These are phyloP conservation scores for Syrrhaptes paradoxus DNA, from an alignment of 2,113 vertebrate species.

Conservation along the genomic window DNA sequence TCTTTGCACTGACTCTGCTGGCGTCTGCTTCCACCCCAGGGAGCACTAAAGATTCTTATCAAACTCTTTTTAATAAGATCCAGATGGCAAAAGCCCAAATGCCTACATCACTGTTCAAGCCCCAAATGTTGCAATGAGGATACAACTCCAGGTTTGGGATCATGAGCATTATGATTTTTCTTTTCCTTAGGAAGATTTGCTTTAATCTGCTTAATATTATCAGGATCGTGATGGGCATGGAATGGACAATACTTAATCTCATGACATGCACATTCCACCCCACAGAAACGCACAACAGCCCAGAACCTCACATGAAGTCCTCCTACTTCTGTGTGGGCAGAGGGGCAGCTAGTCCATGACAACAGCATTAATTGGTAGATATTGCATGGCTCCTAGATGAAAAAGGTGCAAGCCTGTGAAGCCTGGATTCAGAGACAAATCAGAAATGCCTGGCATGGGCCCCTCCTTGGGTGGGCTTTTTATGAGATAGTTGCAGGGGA, in stretches of 20 bases:
- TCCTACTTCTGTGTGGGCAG: slow-evolving; percentile 24
- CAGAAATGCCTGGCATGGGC: slow-evolving; percentile 54
- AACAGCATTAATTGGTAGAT: slow-evolving; percentile 22
- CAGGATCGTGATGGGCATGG: not conserved
- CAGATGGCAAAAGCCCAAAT: slow-evolving; percentile 61
- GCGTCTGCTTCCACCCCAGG: slow-evolving; percentile 49
- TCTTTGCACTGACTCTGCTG: slow-evolving; percentile 43
- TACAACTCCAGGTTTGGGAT: slow-evolving; percentile 5
- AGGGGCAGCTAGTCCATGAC: slow-evolving; percentile 13
- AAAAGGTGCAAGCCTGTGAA: slow-evolving; percentile 45
- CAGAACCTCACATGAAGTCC: slow-evolving; percentile 4
- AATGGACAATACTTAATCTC: not conserved
- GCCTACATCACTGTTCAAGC: slow-evolving; percentile 46
- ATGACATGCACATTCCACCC: slow-evolving; percentile 8
- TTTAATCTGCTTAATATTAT: not conserved
- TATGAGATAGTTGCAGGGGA: not conserved
- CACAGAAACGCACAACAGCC: not conserved
- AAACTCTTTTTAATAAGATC: slow-evolving; percentile 62
- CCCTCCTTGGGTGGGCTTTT: slow-evolving; percentile 51
- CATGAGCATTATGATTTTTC: not conserved
- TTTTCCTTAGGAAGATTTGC: slow-evolving; percentile 7
- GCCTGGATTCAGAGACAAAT: slow-evolving; percentile 16
- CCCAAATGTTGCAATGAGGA: slow-evolving; percentile 1
- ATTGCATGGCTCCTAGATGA: slow-evolving; percentile 31
- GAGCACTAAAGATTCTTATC: slow-evolving; percentile 66